Percentiles rank a stretch among this genome's conserved stretches.
Conservation (phyloP, 2,888 invertebrate genomes). For the Steromphala cineraria region DNA sequence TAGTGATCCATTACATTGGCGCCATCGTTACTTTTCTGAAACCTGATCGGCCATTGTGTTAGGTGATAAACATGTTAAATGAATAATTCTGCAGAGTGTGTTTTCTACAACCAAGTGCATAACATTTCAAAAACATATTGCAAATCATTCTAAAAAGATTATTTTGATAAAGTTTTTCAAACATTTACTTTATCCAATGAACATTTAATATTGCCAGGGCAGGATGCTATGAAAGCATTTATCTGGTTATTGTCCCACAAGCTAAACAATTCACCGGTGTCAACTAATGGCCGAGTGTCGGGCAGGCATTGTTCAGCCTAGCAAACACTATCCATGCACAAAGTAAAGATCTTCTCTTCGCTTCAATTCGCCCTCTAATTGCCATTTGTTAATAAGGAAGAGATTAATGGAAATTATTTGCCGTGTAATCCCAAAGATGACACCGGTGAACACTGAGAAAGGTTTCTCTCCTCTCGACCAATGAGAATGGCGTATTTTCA, state of each 20-base stretch:
- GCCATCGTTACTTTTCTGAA: too few relatives aligned
- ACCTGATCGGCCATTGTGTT: too few relatives aligned
- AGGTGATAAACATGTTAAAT: too few relatives aligned
- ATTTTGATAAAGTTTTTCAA: too few relatives aligned
- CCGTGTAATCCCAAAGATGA: conserved; percentile 9
- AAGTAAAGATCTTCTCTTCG: neutral
- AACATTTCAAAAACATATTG: too few relatives aligned
- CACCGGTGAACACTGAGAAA: neutral
- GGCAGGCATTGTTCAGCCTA: neutral
- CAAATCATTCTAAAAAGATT: too few relatives aligned
- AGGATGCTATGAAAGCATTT: neutral
- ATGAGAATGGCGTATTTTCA: neutral
- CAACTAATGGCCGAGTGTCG: neutral
- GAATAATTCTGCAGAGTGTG: too few relatives aligned
- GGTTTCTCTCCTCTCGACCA: neutral
- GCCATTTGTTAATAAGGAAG: conserved; percentile 16
- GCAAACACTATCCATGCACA: conserved; percentile 9
- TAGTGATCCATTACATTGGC: too few relatives aligned
- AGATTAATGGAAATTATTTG: conserved; percentile 16
- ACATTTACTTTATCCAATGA: too few relatives aligned
- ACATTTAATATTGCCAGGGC: too few relatives aligned
- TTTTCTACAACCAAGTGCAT: too few relatives aligned
- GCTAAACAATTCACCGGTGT: neutral
- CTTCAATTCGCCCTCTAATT: neutral
- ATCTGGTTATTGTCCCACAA: neutral